Conservation (phyloP, 2,888 invertebrate genomes). For the Argyresthia albistria region DNA sequence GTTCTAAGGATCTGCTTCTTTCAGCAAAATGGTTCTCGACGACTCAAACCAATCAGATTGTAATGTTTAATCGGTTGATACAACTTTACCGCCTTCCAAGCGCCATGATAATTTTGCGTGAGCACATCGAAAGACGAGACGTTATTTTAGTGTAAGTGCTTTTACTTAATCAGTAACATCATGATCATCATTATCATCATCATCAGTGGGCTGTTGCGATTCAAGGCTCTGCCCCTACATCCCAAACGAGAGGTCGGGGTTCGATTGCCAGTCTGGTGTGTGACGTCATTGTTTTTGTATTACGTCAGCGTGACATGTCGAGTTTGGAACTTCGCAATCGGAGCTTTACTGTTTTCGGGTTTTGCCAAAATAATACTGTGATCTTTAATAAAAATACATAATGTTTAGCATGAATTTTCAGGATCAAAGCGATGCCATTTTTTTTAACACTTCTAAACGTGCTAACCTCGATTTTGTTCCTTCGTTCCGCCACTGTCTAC, state of each 20-base stretch:
- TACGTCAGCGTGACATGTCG: too few species aligned
- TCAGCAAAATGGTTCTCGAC: not conserved
- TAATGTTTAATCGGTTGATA: conserved; percentile 45
- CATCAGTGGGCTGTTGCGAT: too few species aligned
- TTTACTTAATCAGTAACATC: too few species aligned
- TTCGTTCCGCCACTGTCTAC: not conserved
- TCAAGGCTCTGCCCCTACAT: too few species aligned
- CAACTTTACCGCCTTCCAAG: conserved; percentile 49
- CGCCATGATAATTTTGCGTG: conserved; percentile 28
- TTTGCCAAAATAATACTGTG: too few species aligned
- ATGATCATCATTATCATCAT: too few species aligned
- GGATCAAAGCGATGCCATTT: not conserved
- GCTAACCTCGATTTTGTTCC: not conserved
- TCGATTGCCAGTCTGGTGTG: too few species aligned
- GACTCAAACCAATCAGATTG: conserved; percentile 9
- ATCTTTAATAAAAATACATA: too few species aligned
- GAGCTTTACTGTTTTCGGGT: too few species aligned
- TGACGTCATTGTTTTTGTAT: too few species aligned
- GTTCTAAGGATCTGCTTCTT: not conserved
- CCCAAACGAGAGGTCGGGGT: too few species aligned
- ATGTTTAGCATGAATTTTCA: not conserved
- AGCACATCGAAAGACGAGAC: conserved; percentile 26
- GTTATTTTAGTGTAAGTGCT: not conserved
- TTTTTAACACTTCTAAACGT: not conserved
- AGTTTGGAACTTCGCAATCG: too few species aligned